A percentile compares a stretch with the other conserved stretches of the same genome.
phyloP scores from a whole-genome alignment of 2,113 vertebrate species.

The Setophaga kirtlandii region DNA sequence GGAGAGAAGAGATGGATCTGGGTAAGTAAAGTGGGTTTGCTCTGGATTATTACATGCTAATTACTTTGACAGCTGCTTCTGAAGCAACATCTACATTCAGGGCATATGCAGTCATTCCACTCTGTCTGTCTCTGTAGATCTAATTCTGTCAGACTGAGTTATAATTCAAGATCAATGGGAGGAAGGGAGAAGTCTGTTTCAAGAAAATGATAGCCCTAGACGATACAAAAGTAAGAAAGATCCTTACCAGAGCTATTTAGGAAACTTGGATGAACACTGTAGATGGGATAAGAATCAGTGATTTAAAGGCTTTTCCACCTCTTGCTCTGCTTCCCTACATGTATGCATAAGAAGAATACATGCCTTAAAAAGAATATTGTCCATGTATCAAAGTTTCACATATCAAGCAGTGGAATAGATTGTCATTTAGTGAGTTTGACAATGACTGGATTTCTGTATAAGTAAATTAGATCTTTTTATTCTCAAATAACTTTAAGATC shows the following conservation, averaged over 20 bases:
- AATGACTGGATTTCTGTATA: background rate
- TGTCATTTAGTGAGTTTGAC: background rate
- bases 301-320: background rate
- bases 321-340: background rate
- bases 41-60: slow-evolving; percentile 42
- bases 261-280: background rate
- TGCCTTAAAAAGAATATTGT: background rate
- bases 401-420: background rate
- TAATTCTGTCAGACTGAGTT: slow-evolving; percentile 33
- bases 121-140: background rate
- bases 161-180: slow-evolving; percentile 3
- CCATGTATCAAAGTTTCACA: background rate
- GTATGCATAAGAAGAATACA: background rate
- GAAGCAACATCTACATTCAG: background rate
- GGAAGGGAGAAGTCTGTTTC: background rate
- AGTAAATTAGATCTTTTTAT: background rate
- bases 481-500: background rate
- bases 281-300: background rate
- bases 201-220: background rate
- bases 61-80: slow-evolving; percentile 53
- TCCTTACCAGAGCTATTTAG: background rate
- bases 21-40: background rate
- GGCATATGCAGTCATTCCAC: background rate
- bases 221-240: background rate
- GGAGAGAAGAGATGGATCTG: background rate